Percentiles rank a stretch among this genome's conserved stretches.
These are phyloP conservation scores for Octodonta nipae DNA, from an alignment of 2,888 invertebrate species.

Conservation along the genomic window DNA sequence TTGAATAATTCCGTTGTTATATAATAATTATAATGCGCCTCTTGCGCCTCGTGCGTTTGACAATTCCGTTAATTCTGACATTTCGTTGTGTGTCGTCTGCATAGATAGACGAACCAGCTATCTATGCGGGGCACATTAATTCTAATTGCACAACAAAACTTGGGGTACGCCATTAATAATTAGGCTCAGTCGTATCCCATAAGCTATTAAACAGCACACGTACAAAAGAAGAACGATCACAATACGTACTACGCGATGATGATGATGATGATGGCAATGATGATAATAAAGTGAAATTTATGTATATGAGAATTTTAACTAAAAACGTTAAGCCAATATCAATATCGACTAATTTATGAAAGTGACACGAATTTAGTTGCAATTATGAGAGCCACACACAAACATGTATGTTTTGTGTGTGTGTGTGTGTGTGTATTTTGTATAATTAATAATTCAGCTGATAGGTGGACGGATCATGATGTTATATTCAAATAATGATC, in stretches of 20 bases:
- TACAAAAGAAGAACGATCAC: too few relatives aligned
- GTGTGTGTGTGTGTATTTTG: constrained; percentile 25
- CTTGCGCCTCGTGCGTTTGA: too few relatives aligned
- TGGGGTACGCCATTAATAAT: constrained; percentile 1
- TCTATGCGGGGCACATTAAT: constrained; percentile 2
- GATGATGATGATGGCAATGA: too few relatives aligned
- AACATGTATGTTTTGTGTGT: constrained; percentile 28
- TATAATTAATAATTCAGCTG: constrained; percentile 34
- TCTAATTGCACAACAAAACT: constrained; percentile 1
- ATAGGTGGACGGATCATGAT: constrained; percentile 34
- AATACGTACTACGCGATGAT: too few relatives aligned
- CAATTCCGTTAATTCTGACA: too few relatives aligned
- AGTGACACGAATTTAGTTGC: constrained; percentile 34
- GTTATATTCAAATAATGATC: constrained; percentile 34
- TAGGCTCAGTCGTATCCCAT: constrained; percentile 1
- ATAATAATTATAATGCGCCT: too few relatives aligned
- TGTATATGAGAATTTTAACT: constrained; percentile 30
- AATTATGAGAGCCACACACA: constrained; percentile 33
- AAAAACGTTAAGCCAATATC: constrained; percentile 34
- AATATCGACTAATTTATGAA: constrained; percentile 35
- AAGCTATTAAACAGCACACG: constrained; percentile 1
- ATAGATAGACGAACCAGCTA: too few relatives aligned
- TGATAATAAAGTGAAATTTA: constrained; percentile 24
- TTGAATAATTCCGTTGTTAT: too few relatives aligned
- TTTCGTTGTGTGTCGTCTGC: too few relatives aligned